Conservation (phyloP, 2,888 invertebrate genomes). For the Ornithoptera priamus region DNA sequence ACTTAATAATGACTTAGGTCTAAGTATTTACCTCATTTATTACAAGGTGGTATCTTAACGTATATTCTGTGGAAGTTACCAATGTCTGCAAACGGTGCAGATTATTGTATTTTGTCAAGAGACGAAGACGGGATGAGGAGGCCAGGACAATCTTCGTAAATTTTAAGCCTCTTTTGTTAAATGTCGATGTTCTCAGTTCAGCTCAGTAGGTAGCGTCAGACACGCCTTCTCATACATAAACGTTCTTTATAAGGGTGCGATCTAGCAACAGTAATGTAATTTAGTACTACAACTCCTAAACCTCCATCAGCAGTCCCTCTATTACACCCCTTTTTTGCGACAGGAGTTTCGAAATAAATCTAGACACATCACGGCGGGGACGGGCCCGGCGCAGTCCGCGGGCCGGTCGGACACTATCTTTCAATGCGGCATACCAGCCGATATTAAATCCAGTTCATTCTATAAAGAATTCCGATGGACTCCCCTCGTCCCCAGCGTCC, state of each 20-base stretch:
- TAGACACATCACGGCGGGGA: slow-evolving; percentile 31
- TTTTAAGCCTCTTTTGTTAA: too few species aligned
- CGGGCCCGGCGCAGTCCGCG: slow-evolving; percentile 30
- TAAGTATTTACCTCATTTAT: too few species aligned
- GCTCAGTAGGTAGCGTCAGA: too few species aligned
- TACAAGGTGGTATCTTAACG: too few species aligned
- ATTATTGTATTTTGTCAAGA: not conserved
- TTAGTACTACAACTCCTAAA: not conserved
- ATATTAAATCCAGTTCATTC: slow-evolving; percentile 78
- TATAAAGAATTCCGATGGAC: slow-evolving; percentile 74
- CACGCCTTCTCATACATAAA: too few species aligned
- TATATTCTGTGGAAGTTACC: too few species aligned
- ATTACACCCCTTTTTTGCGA: not conserved
- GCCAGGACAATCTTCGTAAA: too few species aligned
- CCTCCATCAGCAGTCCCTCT: not conserved
- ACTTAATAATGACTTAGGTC: too few species aligned
- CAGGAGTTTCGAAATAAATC: slow-evolving; percentile 21
- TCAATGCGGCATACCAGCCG: slow-evolving; percentile 64
- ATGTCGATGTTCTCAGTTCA: too few species aligned
- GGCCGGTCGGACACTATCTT: slow-evolving; percentile 52
- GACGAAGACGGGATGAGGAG: not conserved
- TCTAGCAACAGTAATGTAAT: not conserved
- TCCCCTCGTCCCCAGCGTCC: slow-evolving; percentile 41
- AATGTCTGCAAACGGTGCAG: too few species aligned
- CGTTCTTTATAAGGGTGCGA: too few species aligned